phyloP scores from a whole-genome alignment of 2,113 vertebrate genomes.

The Plecotus auritus region DNA sequence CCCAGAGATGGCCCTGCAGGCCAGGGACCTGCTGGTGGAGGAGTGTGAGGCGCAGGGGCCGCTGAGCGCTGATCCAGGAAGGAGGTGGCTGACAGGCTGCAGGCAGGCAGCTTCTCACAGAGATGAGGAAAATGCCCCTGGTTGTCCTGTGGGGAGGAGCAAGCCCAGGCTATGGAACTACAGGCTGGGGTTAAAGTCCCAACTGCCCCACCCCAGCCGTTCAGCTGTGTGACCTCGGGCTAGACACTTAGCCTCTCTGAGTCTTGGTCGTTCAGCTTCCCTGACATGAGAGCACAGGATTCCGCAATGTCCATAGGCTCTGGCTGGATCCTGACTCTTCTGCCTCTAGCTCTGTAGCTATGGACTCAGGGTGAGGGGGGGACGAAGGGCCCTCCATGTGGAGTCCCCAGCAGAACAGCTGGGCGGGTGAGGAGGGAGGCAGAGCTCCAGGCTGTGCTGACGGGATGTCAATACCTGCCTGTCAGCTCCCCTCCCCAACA shows the following conservation, averaged over 20 bases:
- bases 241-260: not conserved
- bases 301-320: fast-evolving
- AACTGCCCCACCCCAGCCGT: not conserved
- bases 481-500: not conserved
- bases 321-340: not conserved
- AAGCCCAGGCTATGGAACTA: not conserved
- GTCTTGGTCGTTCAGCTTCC: not conserved
- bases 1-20: not conserved
- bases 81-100: not conserved
- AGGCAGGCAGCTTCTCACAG: not conserved
- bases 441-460: not conserved
- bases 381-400: not conserved
- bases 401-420: not conserved
- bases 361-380: not conserved
- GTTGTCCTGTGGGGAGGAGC: not conserved
- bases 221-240: not conserved
- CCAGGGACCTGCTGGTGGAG: not conserved
- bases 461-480: not conserved
- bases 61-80: not conserved
- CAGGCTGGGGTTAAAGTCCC: not conserved
- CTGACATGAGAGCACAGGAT: not conserved
- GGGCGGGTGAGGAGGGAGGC: not conserved
- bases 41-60: fast-evolving
- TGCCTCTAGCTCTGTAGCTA: not conserved
- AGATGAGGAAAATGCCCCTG: not conserved